Evolutionary conservation across 2,888 invertebrate genomes (phyloP).

Genomic region (Liposcelis brunnea): DNA sequence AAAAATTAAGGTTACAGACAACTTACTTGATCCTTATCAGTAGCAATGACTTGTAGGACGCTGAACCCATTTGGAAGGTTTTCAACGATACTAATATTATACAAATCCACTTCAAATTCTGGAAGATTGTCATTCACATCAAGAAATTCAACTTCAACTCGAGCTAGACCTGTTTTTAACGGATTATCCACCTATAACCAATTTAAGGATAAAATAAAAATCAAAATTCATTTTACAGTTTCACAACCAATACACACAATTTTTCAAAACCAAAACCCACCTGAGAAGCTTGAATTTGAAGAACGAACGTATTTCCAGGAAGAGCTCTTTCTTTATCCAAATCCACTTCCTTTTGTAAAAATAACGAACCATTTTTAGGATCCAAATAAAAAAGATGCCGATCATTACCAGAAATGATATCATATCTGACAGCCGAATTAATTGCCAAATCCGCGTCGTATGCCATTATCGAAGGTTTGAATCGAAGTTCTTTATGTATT

Average conservation of each 20-base stretch:
- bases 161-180: constrained; percentile 51
- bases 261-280: constrained; percentile 22
- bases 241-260: neutral
- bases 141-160: constrained; percentile 52
- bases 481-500: constrained; percentile 50
- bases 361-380: constrained; percentile 53
- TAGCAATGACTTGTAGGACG: constrained; percentile 53
- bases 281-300: constrained; percentile 60
- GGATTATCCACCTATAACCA: constrained; percentile 42
- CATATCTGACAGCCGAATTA: constrained; percentile 55
- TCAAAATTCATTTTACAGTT: neutral
- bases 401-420: constrained; percentile 66
- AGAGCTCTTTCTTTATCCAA: constrained; percentile 51
- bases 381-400: constrained; percentile 57
- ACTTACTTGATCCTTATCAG: constrained; percentile 51
- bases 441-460: constrained; percentile 64
- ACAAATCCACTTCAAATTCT: constrained; percentile 74
- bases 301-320: constrained; percentile 58
- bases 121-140: constrained; percentile 74
- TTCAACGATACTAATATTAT: constrained; percentile 83
- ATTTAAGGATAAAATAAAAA: neutral
- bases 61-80: constrained; percentile 71
- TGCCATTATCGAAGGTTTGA: constrained; percentile 55
- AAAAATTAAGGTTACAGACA: too few relatives aligned
- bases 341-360: constrained; percentile 64